Percentiles rank a stretch among this genome's conserved stretches.
These are phyloP conservation scores for Pterostichus niger DNA, from an alignment of 2,888 invertebrate species.

Conservation along the genomic window DNA sequence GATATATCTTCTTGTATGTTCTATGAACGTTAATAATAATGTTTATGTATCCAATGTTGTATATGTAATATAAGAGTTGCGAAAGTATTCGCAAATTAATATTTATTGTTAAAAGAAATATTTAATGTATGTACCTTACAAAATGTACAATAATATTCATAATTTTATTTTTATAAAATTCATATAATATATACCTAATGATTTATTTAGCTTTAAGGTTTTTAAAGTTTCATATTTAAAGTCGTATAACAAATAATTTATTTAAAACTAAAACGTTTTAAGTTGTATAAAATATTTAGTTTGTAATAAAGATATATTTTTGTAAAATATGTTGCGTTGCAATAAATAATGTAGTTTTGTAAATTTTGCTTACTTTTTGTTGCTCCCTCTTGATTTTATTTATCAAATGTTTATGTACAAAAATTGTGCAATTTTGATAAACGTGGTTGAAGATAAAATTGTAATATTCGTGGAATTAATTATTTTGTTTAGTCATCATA, in stretches of 20 bases:
- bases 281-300: slow-evolving; percentile 28
- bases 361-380: slow-evolving; percentile 7
- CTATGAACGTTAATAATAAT: slow-evolving; percentile 86
- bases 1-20: slow-evolving; percentile 97
- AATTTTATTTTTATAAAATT: slow-evolving; percentile 34
- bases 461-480: neutral
- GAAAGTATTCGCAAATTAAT: slow-evolving; percentile 54
- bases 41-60: slow-evolving; percentile 55
- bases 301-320: slow-evolving; percentile 62
- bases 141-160: slow-evolving; percentile 51
- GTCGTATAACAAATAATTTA: slow-evolving; percentile 69
- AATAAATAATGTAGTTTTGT: slow-evolving; percentile 59
- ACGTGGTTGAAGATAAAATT: neutral
- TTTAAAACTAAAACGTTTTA: slow-evolving; percentile 68
- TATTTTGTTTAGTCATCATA: slow-evolving; percentile 47
- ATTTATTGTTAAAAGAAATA: slow-evolving; percentile 39
- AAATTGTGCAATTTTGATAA: slow-evolving; percentile 34
- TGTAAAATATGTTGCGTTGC: slow-evolving; percentile 62
- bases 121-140: slow-evolving; percentile 57
- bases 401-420: neutral
- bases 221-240: slow-evolving; percentile 69
- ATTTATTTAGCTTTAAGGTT: slow-evolving; percentile 59
- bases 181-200: slow-evolving; percentile 11
- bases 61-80: slow-evolving; percentile 48
- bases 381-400: no score